Conservation (phyloP, 2,113 vertebrate species). For the Thalassoma bifasciatum region DNA sequence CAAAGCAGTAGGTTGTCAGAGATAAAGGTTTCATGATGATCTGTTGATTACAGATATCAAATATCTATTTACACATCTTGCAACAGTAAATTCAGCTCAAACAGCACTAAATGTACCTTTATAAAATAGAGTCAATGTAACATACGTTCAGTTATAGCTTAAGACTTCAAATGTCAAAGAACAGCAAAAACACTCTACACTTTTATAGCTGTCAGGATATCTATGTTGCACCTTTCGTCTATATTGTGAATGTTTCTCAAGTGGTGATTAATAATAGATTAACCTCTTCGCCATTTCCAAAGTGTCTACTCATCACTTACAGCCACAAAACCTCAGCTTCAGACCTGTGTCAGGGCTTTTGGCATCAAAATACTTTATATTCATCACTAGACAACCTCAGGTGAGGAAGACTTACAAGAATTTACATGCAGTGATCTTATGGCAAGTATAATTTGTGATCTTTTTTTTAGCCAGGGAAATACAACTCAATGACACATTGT, state of each 20-base stretch:
- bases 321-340: constrained; percentile 42
- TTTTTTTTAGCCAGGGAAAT: too few relatives aligned
- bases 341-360: constrained; percentile 10
- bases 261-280: constrained; percentile 81
- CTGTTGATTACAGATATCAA: not conserved
- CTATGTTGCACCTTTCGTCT: constrained; percentile 34
- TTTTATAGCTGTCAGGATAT: constrained; percentile 49
- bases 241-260: constrained; percentile 63
- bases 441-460: too few relatives aligned
- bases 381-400: not conserved
- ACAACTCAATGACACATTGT: not conserved
- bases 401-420: not conserved
- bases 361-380: not conserved
- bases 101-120: not conserved
- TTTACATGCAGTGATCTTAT: not conserved
- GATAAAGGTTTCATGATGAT: not conserved
- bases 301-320: constrained; percentile 61
- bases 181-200: constrained; percentile 27
- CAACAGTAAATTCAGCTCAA: not conserved
- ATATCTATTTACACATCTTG: too few relatives aligned
- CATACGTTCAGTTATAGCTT: constrained; percentile 24
- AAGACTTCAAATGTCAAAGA: constrained; percentile 48
- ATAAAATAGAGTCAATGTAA: not conserved
- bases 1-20: not conserved
- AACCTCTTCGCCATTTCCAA: constrained; percentile 68